These are phyloP conservation scores for Tylochromis polylepis DNA, from an alignment of 2,113 vertebrate genomes.

Conservation along the genomic window DNA sequence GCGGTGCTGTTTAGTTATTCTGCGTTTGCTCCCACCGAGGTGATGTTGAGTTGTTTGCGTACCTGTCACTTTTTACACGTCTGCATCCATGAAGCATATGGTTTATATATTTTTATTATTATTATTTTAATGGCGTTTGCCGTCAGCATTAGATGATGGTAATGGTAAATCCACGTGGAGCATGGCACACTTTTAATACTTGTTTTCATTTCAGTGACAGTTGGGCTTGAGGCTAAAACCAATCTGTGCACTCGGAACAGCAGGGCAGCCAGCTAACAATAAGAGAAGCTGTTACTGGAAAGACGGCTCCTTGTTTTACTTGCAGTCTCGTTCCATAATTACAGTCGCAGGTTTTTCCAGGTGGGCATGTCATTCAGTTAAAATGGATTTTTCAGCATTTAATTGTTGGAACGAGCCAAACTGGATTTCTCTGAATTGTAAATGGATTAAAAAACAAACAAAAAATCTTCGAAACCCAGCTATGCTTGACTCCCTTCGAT, in stretches of 20 bases:
- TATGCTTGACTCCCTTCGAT: background rate
- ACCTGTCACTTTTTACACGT: slow-evolving; percentile 12
- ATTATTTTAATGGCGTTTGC: background rate
- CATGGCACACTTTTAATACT: background rate
- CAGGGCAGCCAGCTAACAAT: background rate
- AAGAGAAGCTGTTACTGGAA: background rate
- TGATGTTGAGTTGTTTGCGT: background rate
- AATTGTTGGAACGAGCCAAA: background rate
- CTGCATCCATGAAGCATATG: background rate
- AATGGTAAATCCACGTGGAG: background rate
- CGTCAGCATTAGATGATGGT: background rate
- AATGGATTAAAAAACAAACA: background rate
- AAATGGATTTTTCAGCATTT: background rate
- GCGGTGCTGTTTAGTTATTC: background rate
- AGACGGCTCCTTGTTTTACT: background rate
- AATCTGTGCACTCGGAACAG: background rate
- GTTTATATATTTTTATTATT: background rate
- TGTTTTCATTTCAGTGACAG: slow-evolving; percentile 6
- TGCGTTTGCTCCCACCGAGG: background rate
- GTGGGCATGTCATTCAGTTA: background rate
- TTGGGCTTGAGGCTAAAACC: slow-evolving; percentile 17
- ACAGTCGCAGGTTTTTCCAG: background rate
- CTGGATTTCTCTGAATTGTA: background rate
- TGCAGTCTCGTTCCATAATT: background rate
- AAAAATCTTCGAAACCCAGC: background rate